Evolutionary conservation across 2,888 invertebrate species (phyloP), one percentile per base, ranked within the genome.

Genomic region (Caenorhabditis imperialis): DNA sequence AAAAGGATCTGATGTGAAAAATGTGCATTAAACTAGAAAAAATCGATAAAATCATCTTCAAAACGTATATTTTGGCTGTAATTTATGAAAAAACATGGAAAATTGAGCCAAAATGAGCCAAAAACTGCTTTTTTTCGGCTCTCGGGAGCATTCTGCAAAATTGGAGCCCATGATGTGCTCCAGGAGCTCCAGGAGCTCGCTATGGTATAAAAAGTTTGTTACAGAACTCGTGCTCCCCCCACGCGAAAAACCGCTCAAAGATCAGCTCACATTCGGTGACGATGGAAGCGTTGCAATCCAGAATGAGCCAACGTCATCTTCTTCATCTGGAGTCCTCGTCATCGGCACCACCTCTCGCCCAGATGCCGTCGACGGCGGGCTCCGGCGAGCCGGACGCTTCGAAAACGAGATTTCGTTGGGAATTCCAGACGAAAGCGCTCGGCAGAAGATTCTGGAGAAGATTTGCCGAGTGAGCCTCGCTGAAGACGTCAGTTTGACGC

Each of bases 271-370:
- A 23, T 81, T 83, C 51, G 74, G 69, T 1, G 76, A 61, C 10
- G 78, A 81, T 47, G 83, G 83, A 25, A 79, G 78, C 42, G 60
- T 83, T n/a, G 53, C 62, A 0, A 40, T 78, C 12, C 54, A 61
- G 5, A 48, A 54, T 14, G 72, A 74, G 22, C 20, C 61, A 12
- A 35, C 42, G 5, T 35, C 55, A 4, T 12, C 23, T 6, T 37
- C 69, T 16, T 54, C 54, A 4, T 63, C 62, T 12, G 77, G 75
- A 38, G 85, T 87, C 8, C 67, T 86, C 20, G 86, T 99, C 16
- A 92, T 99, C 85, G 98, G 95, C n/a, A 96, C 98, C 0, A 97
- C 98, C 35, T 96, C 94, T 88, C 92, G 94, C 70, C 94, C 95
- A 0, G 97, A 98, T 89, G 91, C 93, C 0, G 90, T 99, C 51